These are phyloP conservation scores for Gortyna flavago DNA, from an alignment of 2,888 invertebrate genomes.

Conservation along the genomic window DNA sequence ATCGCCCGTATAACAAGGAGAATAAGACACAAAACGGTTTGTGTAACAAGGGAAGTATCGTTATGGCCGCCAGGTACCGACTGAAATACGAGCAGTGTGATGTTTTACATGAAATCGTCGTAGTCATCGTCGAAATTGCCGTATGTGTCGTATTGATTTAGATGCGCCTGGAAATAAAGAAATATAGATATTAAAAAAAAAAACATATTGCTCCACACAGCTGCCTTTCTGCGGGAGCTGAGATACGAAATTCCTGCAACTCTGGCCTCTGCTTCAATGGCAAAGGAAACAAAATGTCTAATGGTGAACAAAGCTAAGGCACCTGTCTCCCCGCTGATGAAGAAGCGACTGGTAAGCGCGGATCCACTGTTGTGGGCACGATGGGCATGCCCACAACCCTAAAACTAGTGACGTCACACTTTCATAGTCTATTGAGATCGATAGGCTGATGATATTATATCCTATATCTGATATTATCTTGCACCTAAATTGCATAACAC, in stretches of 20 bases:
- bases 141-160: slow-evolving; percentile 92
- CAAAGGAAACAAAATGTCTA: not conserved
- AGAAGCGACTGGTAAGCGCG: not conserved
- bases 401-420: too few species aligned
- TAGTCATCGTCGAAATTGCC: slow-evolving; percentile 92
- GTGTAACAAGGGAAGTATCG: slow-evolving; percentile 28
- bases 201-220: not conserved
- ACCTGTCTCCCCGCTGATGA: not conserved
- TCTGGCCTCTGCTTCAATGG: too few species aligned
- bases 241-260: not conserved
- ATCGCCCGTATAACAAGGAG: slow-evolving; percentile 50
- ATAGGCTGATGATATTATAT: too few species aligned
- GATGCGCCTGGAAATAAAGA: slow-evolving; percentile 88
- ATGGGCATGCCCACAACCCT: too few species aligned
- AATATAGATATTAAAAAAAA: not conserved
- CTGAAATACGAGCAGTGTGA: slow-evolving; percentile 48
- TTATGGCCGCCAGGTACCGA: slow-evolving; percentile 60
- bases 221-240: too few species aligned
- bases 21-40: slow-evolving; percentile 54
- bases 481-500: too few species aligned
- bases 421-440: too few species aligned
- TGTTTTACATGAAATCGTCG: slow-evolving; percentile 94
- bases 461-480: too few species aligned
- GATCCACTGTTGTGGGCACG: too few species aligned
- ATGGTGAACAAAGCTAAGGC: not conserved